Evolutionary conservation across 2,888 invertebrate genomes (phyloP), one percentile per base, ranked within the genome.

Genomic region (Dinocampus coccinellae): DNA sequence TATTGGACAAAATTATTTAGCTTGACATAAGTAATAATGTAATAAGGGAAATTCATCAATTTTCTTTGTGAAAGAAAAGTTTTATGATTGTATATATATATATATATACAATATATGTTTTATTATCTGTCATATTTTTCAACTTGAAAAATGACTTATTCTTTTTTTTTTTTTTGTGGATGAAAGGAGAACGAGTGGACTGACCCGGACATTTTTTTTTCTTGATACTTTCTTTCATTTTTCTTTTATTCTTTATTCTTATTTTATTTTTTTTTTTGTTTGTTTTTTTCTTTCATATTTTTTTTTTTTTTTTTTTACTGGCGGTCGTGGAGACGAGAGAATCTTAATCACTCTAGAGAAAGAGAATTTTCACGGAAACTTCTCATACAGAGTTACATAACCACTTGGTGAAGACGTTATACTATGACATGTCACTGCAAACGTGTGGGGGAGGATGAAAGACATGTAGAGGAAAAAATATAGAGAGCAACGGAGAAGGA

Each of bases 311-410:
- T 26, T 22, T 29, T 29, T 29, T 4, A 4, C 26, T 4, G 26
- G 26, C 4, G 57, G 24, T 26, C 10, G n/a, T 22, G n/a, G 1
- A 22, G 26, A 11, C 10, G 57, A 57, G 29, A 24, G 57, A 57
- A 57, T 29, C 29, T 29, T 57, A 57, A 57, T 57, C 57, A 57
- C 57, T 57, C 57, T 57, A n/a, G 6, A 7, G 13, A 57, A 57
- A 57, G n/a, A 26, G 47, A 47, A 47, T 47, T 47, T 47, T 47
- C 16, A 47, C 47, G 16, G 47, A 47, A 47, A 47, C 47, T 47
- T 47, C 47, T 16, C 9, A 47, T 47, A 47, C 47, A 47, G 47
- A 47, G 47, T 47, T 16, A 16, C 47, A 47, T n/a, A 16, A 16
- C 47, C 47, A 47, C 47, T 47, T 47, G 47, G 47, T 7, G 47